These are phyloP conservation scores for Drosophila murphyi DNA, from an alignment of 1,140 invertebrate species.

Conservation along the genomic window DNA sequence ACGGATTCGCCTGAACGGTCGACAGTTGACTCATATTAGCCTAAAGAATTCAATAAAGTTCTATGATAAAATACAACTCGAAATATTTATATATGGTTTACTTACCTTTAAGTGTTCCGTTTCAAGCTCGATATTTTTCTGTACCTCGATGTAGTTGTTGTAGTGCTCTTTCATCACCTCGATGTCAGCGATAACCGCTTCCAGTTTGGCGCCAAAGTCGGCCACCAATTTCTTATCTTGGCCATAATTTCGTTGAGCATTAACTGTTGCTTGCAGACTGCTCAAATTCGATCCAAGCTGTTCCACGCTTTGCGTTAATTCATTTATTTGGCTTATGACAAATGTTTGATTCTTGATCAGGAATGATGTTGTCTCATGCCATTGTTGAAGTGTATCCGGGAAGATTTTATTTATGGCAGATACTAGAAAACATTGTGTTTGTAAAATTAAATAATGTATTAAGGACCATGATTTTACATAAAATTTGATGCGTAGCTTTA, in stretches of 20 bases:
- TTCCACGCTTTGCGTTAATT: conserved; percentile 62
- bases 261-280: conserved; percentile 52
- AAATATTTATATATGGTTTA: background rate
- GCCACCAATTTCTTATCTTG: conserved; percentile 79
- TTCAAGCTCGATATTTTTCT: conserved; percentile 62
- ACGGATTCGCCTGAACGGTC: conserved; percentile 36
- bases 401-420: conserved; percentile 87
- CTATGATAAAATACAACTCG: background rate
- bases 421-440: conserved; percentile 75
- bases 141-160: conserved; percentile 60
- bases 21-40: conserved; percentile 58
- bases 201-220: conserved; percentile 81
- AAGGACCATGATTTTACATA: too few relatives aligned
- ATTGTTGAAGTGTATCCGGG: conserved; percentile 87
- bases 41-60: conserved; percentile 29
- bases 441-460: background rate
- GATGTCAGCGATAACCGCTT: conserved; percentile 71
- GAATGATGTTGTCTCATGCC: conserved; percentile 86
- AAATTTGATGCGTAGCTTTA: too few relatives aligned
- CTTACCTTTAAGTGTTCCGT: conserved; percentile 60
- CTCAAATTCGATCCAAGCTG: conserved; percentile 63
- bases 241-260: conserved; percentile 66
- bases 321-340: conserved; percentile 60
- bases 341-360: conserved; percentile 87
- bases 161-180: conserved; percentile 78